Conservation (phyloP, 35 echinoderm and acorn worm species). For the Anneissia japonica region DNA sequence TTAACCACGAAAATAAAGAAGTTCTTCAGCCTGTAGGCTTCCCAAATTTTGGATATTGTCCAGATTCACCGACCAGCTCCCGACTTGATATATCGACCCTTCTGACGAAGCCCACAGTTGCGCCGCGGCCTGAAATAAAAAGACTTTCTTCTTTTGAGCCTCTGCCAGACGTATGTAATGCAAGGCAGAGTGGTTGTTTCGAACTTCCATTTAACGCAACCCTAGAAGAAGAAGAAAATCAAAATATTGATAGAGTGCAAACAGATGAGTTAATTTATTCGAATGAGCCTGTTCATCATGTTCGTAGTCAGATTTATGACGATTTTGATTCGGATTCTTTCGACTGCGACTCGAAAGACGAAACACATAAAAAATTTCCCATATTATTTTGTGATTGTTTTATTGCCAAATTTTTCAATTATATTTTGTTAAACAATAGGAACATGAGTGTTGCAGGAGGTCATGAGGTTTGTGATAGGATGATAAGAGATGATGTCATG, state of each 20-base stretch:
- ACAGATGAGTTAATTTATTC: not conserved
- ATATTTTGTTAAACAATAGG: conserved; percentile 15
- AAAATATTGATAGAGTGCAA: not conserved
- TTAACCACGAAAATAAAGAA: not conserved
- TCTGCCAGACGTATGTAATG: not conserved
- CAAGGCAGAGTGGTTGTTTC: not conserved
- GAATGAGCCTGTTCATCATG: not conserved
- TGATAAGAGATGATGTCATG: conserved; percentile 93
- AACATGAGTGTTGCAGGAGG: conserved; percentile 73
- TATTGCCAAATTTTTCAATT: not conserved
- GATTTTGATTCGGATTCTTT: not conserved
- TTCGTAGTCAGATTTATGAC: not conserved
- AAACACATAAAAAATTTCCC: too few relatives aligned
- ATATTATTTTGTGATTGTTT: too few relatives aligned
- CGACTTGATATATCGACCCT: not conserved
- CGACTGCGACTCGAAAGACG: not conserved
- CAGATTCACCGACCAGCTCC: not conserved
- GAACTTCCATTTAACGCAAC: not conserved
- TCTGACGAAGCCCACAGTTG: not conserved
- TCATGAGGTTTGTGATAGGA: conserved; percentile 73
- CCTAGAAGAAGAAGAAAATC: not conserved
- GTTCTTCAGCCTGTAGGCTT: not conserved
- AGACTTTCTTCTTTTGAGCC: not conserved
- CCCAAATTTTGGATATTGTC: not conserved
- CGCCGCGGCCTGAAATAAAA: not conserved